phyloP scores from a whole-genome alignment of 23 tunicate genomes.

The Halocynthia aurantium region DNA sequence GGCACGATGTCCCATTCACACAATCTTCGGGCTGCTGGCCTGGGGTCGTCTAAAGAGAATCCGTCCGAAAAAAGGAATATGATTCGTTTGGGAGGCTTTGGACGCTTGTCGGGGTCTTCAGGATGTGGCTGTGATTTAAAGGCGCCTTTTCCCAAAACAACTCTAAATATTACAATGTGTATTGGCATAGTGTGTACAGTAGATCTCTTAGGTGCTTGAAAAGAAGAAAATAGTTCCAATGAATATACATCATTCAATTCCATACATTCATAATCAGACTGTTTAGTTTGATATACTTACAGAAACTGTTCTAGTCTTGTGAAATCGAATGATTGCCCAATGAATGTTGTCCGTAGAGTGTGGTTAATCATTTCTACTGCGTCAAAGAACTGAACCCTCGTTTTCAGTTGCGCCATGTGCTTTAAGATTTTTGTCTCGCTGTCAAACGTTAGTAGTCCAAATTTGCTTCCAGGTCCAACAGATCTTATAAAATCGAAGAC shows the following conservation, averaged over 20 bases:
- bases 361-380: constrained; percentile 10
- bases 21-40: constrained; percentile 65
- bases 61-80: constrained; percentile 74
- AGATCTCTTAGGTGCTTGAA: neutral
- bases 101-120: neutral
- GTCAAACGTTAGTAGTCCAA: constrained; percentile 62
- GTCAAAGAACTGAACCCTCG: constrained; percentile 31
- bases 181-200: no score
- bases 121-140: constrained; percentile 3
- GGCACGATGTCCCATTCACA: constrained; percentile 73
- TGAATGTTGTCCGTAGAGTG: constrained; percentile 32
- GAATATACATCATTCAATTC: neutral
- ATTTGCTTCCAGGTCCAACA: constrained; percentile 4
- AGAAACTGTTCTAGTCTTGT: constrained; percentile 45
- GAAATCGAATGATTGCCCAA: constrained; percentile 69
- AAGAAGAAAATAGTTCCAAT: neutral
- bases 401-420: constrained; percentile 34
- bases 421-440: constrained; percentile 15
- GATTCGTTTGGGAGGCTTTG: constrained; percentile 32
- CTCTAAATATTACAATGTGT: neutral
- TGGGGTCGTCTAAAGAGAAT: constrained; percentile 56
- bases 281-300: constrained; percentile 25
- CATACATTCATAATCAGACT: neutral
- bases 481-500: neutral
- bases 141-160: constrained; percentile 18